phyloP scores from a whole-genome alignment of 1,140 invertebrate species.

The Anastatus disparis region DNA sequence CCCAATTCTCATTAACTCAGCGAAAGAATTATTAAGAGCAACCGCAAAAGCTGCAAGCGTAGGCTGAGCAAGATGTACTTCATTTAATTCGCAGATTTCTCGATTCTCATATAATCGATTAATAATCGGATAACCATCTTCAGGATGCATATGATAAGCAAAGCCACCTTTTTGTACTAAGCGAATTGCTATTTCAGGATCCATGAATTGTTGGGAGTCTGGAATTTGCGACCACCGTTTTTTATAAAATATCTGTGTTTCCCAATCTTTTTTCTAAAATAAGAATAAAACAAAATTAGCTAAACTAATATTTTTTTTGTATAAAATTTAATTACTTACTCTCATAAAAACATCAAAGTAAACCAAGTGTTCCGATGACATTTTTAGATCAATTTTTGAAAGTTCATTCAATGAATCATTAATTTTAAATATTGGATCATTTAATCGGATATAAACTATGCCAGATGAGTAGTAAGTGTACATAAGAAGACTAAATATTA shows the following conservation, averaged over 20 bases:
- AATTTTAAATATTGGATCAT: conserved; percentile 57
- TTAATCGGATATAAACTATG: conserved; percentile 58
- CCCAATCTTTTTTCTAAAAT: conserved; percentile 42
- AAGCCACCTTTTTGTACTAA: conserved; percentile 41
- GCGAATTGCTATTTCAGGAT: conserved; percentile 36
- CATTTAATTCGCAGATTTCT: conserved; percentile 47
- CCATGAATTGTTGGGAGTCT: conserved; percentile 29
- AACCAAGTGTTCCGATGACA: conserved; percentile 53
- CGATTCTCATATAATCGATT: conserved; percentile 44
- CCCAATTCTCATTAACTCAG: conserved; percentile 21
- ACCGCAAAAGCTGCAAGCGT: conserved; percentile 1
- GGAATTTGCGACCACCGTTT: conserved; percentile 40
- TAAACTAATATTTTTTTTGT: conserved; percentile 35
- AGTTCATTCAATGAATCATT: conserved; percentile 57
- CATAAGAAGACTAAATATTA: conserved; percentile 55
- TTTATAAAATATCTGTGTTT: conserved; percentile 22
- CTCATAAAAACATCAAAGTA: conserved; percentile 56
- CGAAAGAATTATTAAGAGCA: neutral
- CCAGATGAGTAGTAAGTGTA: conserved; percentile 60
- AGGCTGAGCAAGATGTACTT: conserved; percentile 6
- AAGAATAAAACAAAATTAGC: neutral
- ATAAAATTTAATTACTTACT: conserved; percentile 41
- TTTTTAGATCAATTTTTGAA: conserved; percentile 49
- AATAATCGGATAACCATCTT: conserved; percentile 43
- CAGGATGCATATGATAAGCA: conserved; percentile 46